Evolutionary conservation across 2,113 vertebrate species (phyloP).

Genomic region (Hippocampus comes): DNA sequence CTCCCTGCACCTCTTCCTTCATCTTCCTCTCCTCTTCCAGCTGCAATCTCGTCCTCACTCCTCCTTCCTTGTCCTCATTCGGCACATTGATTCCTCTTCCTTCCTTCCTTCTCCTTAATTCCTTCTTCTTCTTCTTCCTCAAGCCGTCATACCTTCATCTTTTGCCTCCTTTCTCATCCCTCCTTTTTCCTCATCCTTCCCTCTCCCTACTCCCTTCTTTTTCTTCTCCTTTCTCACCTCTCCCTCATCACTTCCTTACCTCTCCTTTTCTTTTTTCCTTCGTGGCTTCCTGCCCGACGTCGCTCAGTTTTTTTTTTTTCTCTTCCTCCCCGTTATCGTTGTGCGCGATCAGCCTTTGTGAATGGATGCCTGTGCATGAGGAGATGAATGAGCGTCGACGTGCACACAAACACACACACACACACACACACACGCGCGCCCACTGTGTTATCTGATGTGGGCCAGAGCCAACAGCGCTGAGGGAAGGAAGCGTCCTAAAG

Average conservation of each 20-base stretch:
- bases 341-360: constrained; percentile 45
- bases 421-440: neutral
- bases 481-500: neutral
- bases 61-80: too few species aligned
- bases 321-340: constrained; percentile 32
- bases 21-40: neutral
- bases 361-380: constrained; percentile 46
- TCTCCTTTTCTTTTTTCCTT: neutral
- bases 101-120: neutral
- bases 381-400: constrained; percentile 50
- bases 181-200: neutral
- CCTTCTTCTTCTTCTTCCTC: neutral
- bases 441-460: constrained; percentile 22
- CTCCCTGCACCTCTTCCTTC: neutral
- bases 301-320: neutral
- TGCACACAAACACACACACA: neutral
- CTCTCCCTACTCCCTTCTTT: neutral
- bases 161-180: too few species aligned
- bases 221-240: neutral
- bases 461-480: neutral
- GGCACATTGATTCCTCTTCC: neutral
- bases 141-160: neutral
- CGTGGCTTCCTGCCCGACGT: neutral
- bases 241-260: neutral
- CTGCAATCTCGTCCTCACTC: neutral